Conservation (phyloP, 2,888 invertebrate species). For the Crossocerus cetratus region DNA sequence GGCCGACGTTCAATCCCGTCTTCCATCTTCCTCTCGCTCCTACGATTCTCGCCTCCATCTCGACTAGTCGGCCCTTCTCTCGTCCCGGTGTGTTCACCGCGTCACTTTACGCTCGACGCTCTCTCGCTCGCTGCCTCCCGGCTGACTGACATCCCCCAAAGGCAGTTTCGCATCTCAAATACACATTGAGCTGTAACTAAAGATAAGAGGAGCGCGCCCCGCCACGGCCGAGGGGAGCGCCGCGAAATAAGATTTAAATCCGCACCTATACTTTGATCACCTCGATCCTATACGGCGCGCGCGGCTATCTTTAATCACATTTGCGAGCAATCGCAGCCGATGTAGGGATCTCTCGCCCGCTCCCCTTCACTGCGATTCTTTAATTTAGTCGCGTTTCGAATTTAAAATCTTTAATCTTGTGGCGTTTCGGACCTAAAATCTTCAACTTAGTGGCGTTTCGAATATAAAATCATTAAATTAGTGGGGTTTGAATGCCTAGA, state of each 20-base stretch:
- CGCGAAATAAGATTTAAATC: conserved; percentile 57
- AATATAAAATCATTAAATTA: no score
- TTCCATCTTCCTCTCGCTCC: not conserved
- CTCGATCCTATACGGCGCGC: no score
- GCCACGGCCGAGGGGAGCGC: conserved; percentile 35
- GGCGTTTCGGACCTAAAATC: no score
- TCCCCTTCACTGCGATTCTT: no score
- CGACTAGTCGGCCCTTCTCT: conserved; percentile 45
- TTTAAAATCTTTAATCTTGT: no score
- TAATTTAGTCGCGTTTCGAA: no score
- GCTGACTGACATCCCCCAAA: conserved; percentile 73
- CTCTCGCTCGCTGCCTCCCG: conserved; percentile 23
- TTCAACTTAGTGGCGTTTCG: no score
- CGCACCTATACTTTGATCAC: not conserved
- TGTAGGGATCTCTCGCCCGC: no score
- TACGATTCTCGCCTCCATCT: conserved; percentile 28
- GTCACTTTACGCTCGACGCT: conserved; percentile 57
- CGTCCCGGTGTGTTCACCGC: conserved; percentile 55
- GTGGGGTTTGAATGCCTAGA: no score
- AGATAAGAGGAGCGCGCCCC: conserved; percentile 71
- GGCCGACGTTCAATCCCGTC: no score
- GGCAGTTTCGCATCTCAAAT: conserved; percentile 71
- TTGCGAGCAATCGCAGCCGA: no score
- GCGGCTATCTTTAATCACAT: no score
- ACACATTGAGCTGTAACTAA: conserved; percentile 71